Evolutionary conservation across 2,797 vertebrate species (phyloP), one percentile per base, ranked within the genome.

Genomic region (Meda fulgida): DNA sequence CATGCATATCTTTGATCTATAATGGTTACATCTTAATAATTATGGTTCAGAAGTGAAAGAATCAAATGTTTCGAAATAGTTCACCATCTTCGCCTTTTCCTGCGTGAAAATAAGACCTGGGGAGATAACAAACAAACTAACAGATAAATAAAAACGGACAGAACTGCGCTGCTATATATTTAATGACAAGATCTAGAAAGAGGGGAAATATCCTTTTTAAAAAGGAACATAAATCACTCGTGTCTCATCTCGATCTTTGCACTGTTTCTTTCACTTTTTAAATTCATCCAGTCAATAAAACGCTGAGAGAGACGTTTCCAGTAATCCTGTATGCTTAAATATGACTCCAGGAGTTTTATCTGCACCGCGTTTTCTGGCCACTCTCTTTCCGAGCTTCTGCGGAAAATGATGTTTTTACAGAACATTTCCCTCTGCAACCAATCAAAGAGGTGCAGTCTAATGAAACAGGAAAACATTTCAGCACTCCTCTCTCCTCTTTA

Each of bases 381-480:
- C 69, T 63, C 63, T 67, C 58, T 60, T 38, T 51, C 36, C 19
- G 19, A 71, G 66, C 40, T 80, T 77, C 67, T 14, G 40, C 19
- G 10, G 77, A 69, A 71, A 71, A 43, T 84, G 14, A 65, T 81
- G 72, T 84, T 76, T 88, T 83, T 85, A 79, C 80, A 77, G 71
- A 82, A 87, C 81, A 84, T 84, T 89, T 87, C 84, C 79, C 71
- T 87, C 55, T 84, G 82, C 85, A 85, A 75, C 83, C 87, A 88
- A 89, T 90, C 91, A 86, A 91, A 89, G 86, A 86, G 89, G 85
- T 77, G 72, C 82, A 90, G 80, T 85, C 67, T 91, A 87, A 89
- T 89, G 19, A 75, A 88, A 91, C 89, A 92, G 88, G 92, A 92
- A 94, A 94, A 93, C 92, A 93, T 93, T 92, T 92, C 92, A 92